Evolutionary conservation across 1,140 invertebrate genomes (phyloP), one percentile per base, ranked within the genome.

Genomic region (Halyomorpha halys): DNA sequence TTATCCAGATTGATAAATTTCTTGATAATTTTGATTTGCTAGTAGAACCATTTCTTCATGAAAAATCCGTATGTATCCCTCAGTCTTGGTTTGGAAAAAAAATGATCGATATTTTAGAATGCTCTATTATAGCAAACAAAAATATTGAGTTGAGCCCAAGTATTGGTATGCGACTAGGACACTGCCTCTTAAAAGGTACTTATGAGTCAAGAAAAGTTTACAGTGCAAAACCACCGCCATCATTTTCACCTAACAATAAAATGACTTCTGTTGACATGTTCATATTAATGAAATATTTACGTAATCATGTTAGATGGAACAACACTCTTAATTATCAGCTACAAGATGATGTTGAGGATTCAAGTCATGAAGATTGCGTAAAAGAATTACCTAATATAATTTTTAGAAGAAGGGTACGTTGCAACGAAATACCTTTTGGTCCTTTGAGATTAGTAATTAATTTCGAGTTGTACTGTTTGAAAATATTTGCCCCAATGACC

Each of bases 11-110:
- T 8, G 47, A 49, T 49, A 21, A 49, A 19, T 49, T 49, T 49
- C 47, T 49, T 49, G 21, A 49, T 49, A 19, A 49, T 49, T 49
- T 49, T 21, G 47, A 49, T 49, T 18, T 49, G n/a, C 5, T 49
- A 16, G 21, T 49, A 13, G 47, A 49, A 21, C 47, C 47, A 18
- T 21, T 19, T 6, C 47, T 49, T 49, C 47, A 11, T 21, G 21
- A 49, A 21, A 49, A 49, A 21, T 49, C 11, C 5, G 47, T 49
- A 5, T 21, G 21, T n/a, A 5, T 49, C n/a, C 47, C 47, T 19
- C 21, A 19, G n/a, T 49, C 47, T 18, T 49, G 47, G 47, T 49
- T 49, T 21, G 47, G 47, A 21, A 49, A 49, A 13, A 49, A 49
- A 21, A 49, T 49, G 47, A 21, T 49, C 11, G 47, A 49, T 18